These are phyloP conservation scores for Sinocyclocheilus maitianheensis DNA, from an alignment of 2,113 vertebrate genomes.

Conservation along the genomic window DNA sequence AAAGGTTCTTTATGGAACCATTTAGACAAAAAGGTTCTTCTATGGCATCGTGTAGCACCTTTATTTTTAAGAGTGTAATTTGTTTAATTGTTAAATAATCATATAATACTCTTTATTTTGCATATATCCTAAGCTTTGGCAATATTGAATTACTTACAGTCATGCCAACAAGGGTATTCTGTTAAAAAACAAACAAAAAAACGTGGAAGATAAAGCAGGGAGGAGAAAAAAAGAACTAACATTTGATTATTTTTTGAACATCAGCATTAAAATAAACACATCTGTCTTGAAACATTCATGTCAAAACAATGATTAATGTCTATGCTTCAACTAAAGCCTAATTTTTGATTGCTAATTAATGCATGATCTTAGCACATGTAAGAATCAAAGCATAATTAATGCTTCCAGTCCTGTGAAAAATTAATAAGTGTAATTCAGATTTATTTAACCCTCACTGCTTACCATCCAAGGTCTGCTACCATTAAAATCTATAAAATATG, in stretches of 20 bases:
- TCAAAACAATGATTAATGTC: background rate
- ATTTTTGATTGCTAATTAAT: constrained; percentile 3
- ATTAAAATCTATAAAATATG: background rate
- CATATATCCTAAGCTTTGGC: background rate
- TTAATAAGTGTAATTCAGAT: background rate
- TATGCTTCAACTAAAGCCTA: background rate
- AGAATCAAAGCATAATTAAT: background rate
- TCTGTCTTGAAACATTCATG: background rate
- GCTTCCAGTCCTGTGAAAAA: background rate
- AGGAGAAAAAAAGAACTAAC: background rate
- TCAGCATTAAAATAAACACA: background rate
- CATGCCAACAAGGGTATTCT: too few relatives aligned
- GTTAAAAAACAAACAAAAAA: background rate
- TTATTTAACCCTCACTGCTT: background rate
- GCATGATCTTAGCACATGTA: background rate
- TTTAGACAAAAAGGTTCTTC: too few relatives aligned
- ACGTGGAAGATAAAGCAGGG: background rate
- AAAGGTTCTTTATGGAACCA: too few relatives aligned
- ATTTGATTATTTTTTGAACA: too few relatives aligned
- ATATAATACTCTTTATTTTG: background rate
- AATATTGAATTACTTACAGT: background rate
- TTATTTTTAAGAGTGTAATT: background rate
- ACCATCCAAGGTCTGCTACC: background rate
- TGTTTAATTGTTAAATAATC: background rate
- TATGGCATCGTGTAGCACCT: too few relatives aligned